Evolutionary conservation across 2,888 invertebrate species (phyloP), one percentile per base, ranked within the genome.

Genomic region (Sturmia bella): DNA sequence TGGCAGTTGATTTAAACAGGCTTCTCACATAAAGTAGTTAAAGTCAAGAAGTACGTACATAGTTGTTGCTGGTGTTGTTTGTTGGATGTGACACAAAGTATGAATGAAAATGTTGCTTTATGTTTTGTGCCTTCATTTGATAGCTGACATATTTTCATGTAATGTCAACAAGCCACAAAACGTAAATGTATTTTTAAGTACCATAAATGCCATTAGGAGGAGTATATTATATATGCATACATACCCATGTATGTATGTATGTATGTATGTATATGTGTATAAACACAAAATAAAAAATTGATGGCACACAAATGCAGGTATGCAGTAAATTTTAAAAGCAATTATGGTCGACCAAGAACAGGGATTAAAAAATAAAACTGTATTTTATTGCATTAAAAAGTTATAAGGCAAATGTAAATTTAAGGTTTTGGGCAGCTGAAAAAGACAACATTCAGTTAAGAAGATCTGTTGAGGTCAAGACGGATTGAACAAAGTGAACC

Each of bases 101-200:
- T 56, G 45, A n/a, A 54, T 54, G 24, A n/a, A 11, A 39, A 56
- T 59, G 32, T 37, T 45, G 15, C 57, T 21, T 54, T 32, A n/a
- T 68, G 41, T 57, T 37, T 21, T 63, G 9, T 70, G 63, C 70
- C 41, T 64, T 41, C 19, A 68, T 63, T 56, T 68, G 73, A 68
- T 61, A 68, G 76, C 73, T 81, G 80, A 81, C 80, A 81, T 69
- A 81, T 81, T 81, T 81, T 63, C 76, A 73, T 37, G 63, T 63
- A 63, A 68, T 52, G 73, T 81, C 77, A 77, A 73, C 63, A 69
- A 57, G 72, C 56, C 54, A 43, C 76, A 68, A 66, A 73, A 64
- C 68, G 63, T 63, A 77, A 81, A 81, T 81, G 72, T 68, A 69
- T 77, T 77, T 76, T 73, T 77, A 81, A 72, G 76, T 81, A 81